These are phyloP conservation scores for Esox masquinongy DNA, from an alignment of 2,797 vertebrate species.

Conservation along the genomic window DNA sequence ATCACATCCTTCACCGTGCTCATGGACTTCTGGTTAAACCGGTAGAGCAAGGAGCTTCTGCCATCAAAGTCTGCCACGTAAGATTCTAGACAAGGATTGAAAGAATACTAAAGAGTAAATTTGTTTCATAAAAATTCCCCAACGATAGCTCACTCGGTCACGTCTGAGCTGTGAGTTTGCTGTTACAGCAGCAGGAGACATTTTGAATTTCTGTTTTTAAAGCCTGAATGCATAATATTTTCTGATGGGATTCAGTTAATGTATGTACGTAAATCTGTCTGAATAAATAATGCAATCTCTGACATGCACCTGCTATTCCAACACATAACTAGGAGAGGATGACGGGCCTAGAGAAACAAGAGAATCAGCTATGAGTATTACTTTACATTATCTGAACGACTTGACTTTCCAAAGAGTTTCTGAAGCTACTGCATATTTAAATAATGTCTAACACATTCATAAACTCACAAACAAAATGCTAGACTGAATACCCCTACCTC, in stretches of 20 bases:
- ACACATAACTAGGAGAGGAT: conserved; percentile 5
- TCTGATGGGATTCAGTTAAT: conserved; percentile 20
- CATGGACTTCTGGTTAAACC: conserved; percentile 98
- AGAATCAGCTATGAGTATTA: conserved; percentile 20
- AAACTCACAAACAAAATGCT: conserved; percentile 2
- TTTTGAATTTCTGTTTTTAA: conserved; percentile 7
- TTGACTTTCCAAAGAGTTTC: conserved; percentile 14
- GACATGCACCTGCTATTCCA: conserved; percentile 37
- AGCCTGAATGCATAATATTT: conserved; percentile 14
- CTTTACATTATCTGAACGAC: conserved; percentile 25
- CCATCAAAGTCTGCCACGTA: conserved; percentile 93
- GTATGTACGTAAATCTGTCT: conserved; percentile 33
- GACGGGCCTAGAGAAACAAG: conserved; percentile 13
- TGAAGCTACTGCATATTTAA: conserved; percentile 14
- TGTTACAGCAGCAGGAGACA: conserved; percentile 10
- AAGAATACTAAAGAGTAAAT: conserved; percentile 13
- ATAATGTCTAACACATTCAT: conserved; percentile 11
- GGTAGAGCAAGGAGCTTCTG: conserved; percentile 92
- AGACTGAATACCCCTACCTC: not conserved
- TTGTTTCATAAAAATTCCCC: not conserved
- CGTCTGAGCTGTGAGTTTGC: not conserved
- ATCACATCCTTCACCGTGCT: conserved; percentile 97
- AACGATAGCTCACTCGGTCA: not conserved
- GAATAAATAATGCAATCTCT: conserved; percentile 39
- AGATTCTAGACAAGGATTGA: conserved; percentile 74